Conservation (phyloP, 2,113 vertebrate species). For the Toxotes jaculatrix region DNA sequence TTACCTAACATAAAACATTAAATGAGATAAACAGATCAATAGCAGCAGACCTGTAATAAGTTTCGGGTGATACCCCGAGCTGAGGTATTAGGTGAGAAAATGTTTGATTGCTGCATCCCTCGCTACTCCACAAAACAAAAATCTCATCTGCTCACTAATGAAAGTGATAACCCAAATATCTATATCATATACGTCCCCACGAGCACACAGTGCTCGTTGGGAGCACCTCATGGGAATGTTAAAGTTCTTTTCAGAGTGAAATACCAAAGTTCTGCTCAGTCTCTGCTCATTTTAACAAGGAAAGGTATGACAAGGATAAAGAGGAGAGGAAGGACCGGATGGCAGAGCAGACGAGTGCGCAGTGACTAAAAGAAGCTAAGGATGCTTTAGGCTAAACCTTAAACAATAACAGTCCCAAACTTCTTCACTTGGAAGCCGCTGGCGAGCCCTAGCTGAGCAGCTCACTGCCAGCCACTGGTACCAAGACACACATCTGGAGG, state of each 20-base stretch:
- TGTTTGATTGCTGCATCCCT: too few species aligned
- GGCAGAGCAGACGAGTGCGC: constrained; percentile 1
- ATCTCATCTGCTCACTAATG: background rate
- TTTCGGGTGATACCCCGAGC: too few species aligned
- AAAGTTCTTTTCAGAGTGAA: background rate
- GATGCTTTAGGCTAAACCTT: constrained; percentile 64
- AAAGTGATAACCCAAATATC: background rate
- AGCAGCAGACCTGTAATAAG: too few species aligned
- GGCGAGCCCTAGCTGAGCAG: constrained; percentile 30
- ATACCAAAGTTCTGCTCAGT: background rate
- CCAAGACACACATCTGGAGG: constrained; percentile 27
- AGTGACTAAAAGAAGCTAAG: constrained; percentile 40
- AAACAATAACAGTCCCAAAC: constrained; percentile 55
- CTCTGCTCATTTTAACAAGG: constrained; percentile 3
- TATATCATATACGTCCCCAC: background rate
- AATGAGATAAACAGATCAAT: background rate
- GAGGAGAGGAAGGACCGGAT: background rate
- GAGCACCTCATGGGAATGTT: background rate
- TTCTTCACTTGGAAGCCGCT: constrained; percentile 46
- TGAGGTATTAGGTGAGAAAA: too few species aligned
- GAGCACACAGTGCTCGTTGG: background rate
- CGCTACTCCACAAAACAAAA: too few species aligned
- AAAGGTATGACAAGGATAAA: background rate
- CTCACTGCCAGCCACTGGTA: constrained; percentile 32
- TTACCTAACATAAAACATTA: background rate